phyloP scores from a whole-genome alignment of 2,113 vertebrate genomes.

The Fulmarus glacialis region DNA sequence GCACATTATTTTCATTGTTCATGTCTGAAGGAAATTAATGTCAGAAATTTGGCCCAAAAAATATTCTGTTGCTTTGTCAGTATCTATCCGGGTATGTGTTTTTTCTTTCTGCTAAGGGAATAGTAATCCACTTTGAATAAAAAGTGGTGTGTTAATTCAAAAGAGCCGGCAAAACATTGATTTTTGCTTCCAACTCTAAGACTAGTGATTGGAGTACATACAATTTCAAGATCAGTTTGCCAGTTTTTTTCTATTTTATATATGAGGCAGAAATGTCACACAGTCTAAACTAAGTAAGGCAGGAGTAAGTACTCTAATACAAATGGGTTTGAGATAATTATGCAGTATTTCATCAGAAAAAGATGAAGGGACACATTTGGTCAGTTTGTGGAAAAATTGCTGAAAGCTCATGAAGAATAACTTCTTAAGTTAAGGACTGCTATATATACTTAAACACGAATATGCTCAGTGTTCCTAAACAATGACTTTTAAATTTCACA shows the following conservation, averaged over 20 bases:
- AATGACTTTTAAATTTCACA: background rate
- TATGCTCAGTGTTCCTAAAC: background rate
- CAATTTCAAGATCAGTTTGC: constrained; percentile 8
- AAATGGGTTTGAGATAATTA: background rate
- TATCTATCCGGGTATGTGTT: constrained; percentile 4
- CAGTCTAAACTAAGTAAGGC: background rate
- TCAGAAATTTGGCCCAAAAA: constrained; percentile 56
- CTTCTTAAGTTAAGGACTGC: background rate
- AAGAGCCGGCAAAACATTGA: background rate
- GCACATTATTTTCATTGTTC: constrained; percentile 59
- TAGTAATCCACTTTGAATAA: constrained; percentile 33
- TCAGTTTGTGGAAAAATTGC: background rate
- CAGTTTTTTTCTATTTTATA: background rate
- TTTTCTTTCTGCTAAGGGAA: constrained; percentile 19
- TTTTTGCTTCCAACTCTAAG: constrained; percentile 38
- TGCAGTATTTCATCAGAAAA: background rate
- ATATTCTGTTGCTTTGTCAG: constrained; percentile 9
- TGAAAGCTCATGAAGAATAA: background rate
- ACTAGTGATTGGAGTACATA: background rate
- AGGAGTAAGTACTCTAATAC: background rate
- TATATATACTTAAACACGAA: background rate
- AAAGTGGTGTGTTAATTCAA: constrained; percentile 42
- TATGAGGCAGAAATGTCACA: constrained; percentile 11
- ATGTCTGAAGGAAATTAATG: constrained; percentile 59
- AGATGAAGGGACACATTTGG: background rate